A percentile compares a stretch with the other conserved stretches of the same genome.
These are phyloP conservation scores for Arctia plantaginis DNA, from an alignment of 2,888 invertebrate species.

Conservation along the genomic window DNA sequence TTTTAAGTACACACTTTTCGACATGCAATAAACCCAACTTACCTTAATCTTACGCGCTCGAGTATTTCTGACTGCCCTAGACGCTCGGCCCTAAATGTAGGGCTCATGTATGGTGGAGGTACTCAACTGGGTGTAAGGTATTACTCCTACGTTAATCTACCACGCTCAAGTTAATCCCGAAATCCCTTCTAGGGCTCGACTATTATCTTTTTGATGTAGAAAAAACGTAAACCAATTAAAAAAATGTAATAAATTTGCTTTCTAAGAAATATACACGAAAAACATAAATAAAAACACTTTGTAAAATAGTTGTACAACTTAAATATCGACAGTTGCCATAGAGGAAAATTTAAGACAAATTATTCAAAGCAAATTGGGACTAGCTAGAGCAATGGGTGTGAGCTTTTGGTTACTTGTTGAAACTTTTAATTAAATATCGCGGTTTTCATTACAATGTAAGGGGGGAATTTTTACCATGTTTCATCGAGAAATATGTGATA, in stretches of 20 bases:
- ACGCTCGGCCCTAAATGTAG: no score
- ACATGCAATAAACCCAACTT: no score
- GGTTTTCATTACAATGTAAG: conserved; percentile 57
- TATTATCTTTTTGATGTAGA: not conserved
- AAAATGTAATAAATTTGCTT: not conserved
- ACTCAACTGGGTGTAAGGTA: no score
- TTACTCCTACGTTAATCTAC: no score
- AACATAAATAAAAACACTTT: not conserved
- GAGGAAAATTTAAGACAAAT: not conserved
- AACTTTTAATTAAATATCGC: conserved; percentile 62
- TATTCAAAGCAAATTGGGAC: not conserved
- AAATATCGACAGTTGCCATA: not conserved
- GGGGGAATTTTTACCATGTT: conserved; percentile 41
- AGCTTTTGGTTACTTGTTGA: conserved; percentile 40
- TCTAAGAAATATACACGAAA: not conserved
- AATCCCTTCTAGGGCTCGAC: no score
- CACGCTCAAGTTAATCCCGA: no score
- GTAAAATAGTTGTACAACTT: not conserved
- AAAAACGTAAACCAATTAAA: not conserved
- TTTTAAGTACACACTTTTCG: no score
- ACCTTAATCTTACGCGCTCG: no score
- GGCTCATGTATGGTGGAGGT: no score
- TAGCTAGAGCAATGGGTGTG: conserved; percentile 12
- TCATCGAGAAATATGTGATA: conserved; percentile 23
- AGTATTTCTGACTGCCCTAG: no score